Base-by-base conservation (phyloP, 2,113 vertebrate species). In the Esox niger region DNA sequence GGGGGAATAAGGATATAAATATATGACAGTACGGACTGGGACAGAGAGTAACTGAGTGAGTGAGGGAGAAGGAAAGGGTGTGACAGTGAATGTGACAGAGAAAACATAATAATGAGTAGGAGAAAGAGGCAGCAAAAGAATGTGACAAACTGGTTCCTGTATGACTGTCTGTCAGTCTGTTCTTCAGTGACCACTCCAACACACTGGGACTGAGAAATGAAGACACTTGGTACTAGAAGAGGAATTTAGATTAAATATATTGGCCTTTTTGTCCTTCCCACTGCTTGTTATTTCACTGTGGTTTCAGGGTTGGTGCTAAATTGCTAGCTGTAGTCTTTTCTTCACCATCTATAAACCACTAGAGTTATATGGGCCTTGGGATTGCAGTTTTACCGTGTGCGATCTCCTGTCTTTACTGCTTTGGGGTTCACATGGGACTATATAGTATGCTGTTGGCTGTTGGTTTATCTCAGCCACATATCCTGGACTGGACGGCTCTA, bases 311-410 rank as follows among this genome's bases (percentile, higher is more conserved):
- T 66, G 75, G 64, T 38, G 27, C 32, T 26, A 29, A 17, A 56
- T 69, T 20, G 25, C 6, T 2, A 65, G 43, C 32, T 46, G 20
- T 55, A 21, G 25, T 60, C 52, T 21, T 62, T 57, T 67, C 69
- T 63, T 73, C 46, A 38, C 32, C 30, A 64, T 7, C 64, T n/a
- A 57, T 74, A 76, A 78, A 76, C 29, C 30, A 30, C 47, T 46
- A 4, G 33, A 8, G 21, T 74, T 64, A 73, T 68, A 26, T 4
- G 1, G 6, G 32, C 74, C 69, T 35, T 75, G 78, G 66, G 43
- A 72, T 33, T 74, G 62, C 11, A 38, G 17, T 73, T 71, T 73
- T 66, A 66, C 62, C 67, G 46, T 71, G 69, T 43, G 46, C n/a
- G 13, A 43, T 70, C 27, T 13, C 66, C 31, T 66, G 66, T 73